Evolutionary conservation across 2,888 invertebrate species (phyloP).

Genomic region (Balanococcus diminutus): DNA sequence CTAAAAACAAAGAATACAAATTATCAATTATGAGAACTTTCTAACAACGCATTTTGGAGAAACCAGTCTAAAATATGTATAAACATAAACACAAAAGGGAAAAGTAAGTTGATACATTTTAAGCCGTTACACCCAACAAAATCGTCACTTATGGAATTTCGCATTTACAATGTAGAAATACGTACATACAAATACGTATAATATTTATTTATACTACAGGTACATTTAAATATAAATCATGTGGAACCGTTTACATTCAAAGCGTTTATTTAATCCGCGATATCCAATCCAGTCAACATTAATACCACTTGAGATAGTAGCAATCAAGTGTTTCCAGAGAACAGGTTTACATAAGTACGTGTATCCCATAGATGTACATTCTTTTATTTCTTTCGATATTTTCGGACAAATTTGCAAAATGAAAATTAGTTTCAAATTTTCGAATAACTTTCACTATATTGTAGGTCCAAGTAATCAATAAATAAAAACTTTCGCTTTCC

Average conservation of each 20-base stretch:
- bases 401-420: background rate
- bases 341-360: background rate
- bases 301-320: background rate
- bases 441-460: background rate
- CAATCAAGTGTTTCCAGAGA: background rate
- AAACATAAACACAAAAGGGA: background rate
- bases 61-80: background rate
- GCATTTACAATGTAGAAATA: too few relatives aligned
- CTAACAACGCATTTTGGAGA: background rate
- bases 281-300: background rate
- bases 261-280: background rate
- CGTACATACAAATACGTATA: too few relatives aligned
- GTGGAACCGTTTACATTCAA: background rate
- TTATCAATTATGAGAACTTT: background rate
- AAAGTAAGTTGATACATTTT: background rate
- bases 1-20: constrained; percentile 64
- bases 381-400: background rate
- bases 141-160: background rate
- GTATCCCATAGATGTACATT: background rate
- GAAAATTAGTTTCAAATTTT: background rate
- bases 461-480: too few relatives aligned
- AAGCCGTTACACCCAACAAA: background rate
- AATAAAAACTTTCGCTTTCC: background rate
- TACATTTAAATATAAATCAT: background rate
- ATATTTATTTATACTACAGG: background rate